Base-by-base conservation (phyloP, 1,140 invertebrate species). In the Sweltsa coloradensis region DNA sequence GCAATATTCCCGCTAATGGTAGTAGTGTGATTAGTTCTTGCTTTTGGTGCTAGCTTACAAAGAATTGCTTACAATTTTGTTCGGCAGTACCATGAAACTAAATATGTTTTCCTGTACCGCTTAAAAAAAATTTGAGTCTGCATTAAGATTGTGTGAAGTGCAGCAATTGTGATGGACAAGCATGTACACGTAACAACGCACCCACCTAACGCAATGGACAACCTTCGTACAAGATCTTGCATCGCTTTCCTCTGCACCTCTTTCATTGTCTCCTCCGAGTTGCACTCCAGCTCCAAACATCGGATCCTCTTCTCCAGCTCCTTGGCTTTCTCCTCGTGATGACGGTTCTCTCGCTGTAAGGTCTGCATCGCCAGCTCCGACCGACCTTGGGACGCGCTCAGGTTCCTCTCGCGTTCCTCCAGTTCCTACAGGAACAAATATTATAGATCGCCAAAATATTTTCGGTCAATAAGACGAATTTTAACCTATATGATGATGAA, bases 261-360 rank as follows among this genome's bases (percentile, higher is more conserved):
- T 57, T 81, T 81, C 52, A 76, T 73, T 34, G 76, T 69, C 59
- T 81, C 78, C 59, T 81, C 80, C 47, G 68, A 73, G 34, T 74
- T 70, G 34, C 82, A 72, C 45, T 81, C 80, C 25, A 80, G 57
- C 60, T 87, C 83, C 31, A 85, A 55, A 42, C 34, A 36, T 40
- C 76, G 73, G 45, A 80, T 63, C 63, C 83, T 85, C 53, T 79
- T 76, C 46, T 85, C 78, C 39, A 83, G 66, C 51, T 88, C 84
- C 51, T 82, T 81, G 13, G 76, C 71, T 55, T 79, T 78, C 21
- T 87, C 83, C 59, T 85, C 82, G 50, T 79, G 74, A 51, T 82
- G 80, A 19, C 79, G 60, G 40, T 75, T 75, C 57, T 89, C 85
- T 43, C 83, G 69, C 55, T 84, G 79, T 29, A 84, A 58, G 1